Conservation (phyloP, 2,888 invertebrate genomes). For the Eueremaeus valkanovi region DNA sequence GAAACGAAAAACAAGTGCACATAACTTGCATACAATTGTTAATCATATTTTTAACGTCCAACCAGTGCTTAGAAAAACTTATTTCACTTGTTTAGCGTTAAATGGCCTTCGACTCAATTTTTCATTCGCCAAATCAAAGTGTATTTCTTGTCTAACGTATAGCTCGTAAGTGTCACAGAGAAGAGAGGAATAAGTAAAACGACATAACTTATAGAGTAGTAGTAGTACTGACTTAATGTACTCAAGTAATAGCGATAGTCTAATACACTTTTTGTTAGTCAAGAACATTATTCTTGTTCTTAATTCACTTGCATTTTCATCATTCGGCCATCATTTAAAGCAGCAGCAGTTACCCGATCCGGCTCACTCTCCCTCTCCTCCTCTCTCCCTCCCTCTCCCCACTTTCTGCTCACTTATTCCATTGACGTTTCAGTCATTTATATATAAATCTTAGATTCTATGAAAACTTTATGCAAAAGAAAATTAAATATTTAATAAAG, state of each 20-base stretch:
- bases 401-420: not conserved
- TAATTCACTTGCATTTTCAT: slow-evolving; percentile 33
- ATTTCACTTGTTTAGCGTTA: not conserved
- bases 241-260: slow-evolving; percentile 19
- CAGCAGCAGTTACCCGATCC: not conserved
- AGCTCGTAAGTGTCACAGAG: not conserved
- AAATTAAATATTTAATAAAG: not conserved
- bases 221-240: slow-evolving; percentile 14
- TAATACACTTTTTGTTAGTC: slow-evolving; percentile 28
- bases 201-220: slow-evolving; percentile 20
- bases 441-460: not conserved
- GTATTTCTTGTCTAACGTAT: slow-evolving; percentile 28
- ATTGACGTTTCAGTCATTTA: not conserved
- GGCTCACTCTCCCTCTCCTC: not conserved
- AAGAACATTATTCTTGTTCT: slow-evolving; percentile 28
- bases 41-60: slow-evolving; percentile 27
- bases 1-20: slow-evolving; percentile 22
- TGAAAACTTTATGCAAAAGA: not conserved
- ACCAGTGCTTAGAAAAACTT: not conserved
- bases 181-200: not conserved
- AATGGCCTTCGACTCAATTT: slow-evolving; percentile 18
- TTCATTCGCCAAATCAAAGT: slow-evolving; percentile 24
- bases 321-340: slow-evolving; percentile 28
- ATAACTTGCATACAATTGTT: slow-evolving; percentile 28
- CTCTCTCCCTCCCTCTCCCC: not conserved